Conservation (phyloP, 1,140 invertebrate genomes). For the Akabosia matsudoensis region DNA sequence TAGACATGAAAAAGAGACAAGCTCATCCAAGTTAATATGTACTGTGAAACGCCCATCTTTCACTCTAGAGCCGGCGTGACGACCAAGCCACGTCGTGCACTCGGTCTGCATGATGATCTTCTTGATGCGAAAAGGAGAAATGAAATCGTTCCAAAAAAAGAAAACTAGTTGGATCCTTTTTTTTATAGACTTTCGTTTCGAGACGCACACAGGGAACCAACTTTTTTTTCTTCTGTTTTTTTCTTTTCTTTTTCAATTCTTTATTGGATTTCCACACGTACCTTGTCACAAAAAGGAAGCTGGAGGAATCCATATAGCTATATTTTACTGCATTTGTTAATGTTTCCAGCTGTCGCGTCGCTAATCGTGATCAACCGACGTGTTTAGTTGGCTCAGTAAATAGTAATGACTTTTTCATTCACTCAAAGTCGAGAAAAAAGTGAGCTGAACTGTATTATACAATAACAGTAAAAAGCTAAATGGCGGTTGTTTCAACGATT, state of each 20-base stretch:
- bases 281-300: background rate
- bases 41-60: background rate
- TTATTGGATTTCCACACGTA: conserved; percentile 11
- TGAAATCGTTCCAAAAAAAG: background rate
- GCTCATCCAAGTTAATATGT: background rate
- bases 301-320: background rate
- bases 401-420: background rate
- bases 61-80: background rate
- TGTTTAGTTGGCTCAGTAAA: background rate
- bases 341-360: conserved; percentile 17
- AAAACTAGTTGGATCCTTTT: too few species aligned
- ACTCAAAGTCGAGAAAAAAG: too few species aligned
- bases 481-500: too few species aligned
- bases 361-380: conserved; percentile 11
- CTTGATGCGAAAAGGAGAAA: background rate
- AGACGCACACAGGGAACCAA: too few species aligned
- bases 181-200: too few species aligned
- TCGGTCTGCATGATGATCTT: background rate
- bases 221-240: too few species aligned
- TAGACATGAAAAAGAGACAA: background rate
- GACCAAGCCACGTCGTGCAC: background rate
- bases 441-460: too few species aligned
- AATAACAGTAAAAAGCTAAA: too few species aligned
- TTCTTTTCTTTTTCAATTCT: background rate
- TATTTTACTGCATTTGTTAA: conserved; percentile 14